Conservation (phyloP, 1,140 invertebrate genomes). For the Drosophila burlai region DNA sequence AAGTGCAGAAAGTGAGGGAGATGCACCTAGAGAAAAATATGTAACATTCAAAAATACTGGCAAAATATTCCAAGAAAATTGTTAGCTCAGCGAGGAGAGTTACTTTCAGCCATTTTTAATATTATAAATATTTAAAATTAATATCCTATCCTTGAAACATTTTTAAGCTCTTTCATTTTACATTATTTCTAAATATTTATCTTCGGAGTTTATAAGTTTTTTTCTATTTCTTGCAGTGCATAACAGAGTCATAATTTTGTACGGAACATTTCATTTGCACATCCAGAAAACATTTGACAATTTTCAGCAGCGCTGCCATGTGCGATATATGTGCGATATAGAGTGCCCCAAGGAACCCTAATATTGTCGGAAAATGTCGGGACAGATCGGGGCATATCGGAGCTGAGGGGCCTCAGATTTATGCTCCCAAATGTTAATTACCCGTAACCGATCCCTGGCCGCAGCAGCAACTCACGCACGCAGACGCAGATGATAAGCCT, state of each 20-base stretch:
- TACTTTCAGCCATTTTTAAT: background rate
- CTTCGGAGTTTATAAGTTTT: background rate
- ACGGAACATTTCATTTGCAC: slow-evolving; percentile 50
- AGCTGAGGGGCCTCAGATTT: slow-evolving; percentile 61
- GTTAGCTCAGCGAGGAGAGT: background rate
- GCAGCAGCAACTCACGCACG: slow-evolving; percentile 52
- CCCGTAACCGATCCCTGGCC: slow-evolving; percentile 74
- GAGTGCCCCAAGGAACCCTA: background rate
- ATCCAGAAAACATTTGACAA: slow-evolving; percentile 23
- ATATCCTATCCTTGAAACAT: background rate
- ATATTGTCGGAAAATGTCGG: background rate
- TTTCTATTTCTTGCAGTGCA: background rate
- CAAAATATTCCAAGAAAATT: background rate
- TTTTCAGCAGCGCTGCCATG: slow-evolving; percentile 39
- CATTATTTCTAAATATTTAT: background rate
- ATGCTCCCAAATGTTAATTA: slow-evolving; percentile 76
- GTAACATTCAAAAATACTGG: background rate
- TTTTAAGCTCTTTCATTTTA: background rate
- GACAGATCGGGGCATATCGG: slow-evolving; percentile 1
- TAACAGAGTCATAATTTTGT: slow-evolving; percentile 19
- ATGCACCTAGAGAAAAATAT: slow-evolving; percentile 4
- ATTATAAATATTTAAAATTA: background rate
- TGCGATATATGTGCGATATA: slow-evolving; percentile 7
- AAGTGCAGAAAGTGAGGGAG: background rate
- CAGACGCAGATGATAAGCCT: slow-evolving; percentile 45